Evolutionary conservation across 1,140 invertebrate genomes (phyloP).

Genomic region (Asobara japonica): DNA sequence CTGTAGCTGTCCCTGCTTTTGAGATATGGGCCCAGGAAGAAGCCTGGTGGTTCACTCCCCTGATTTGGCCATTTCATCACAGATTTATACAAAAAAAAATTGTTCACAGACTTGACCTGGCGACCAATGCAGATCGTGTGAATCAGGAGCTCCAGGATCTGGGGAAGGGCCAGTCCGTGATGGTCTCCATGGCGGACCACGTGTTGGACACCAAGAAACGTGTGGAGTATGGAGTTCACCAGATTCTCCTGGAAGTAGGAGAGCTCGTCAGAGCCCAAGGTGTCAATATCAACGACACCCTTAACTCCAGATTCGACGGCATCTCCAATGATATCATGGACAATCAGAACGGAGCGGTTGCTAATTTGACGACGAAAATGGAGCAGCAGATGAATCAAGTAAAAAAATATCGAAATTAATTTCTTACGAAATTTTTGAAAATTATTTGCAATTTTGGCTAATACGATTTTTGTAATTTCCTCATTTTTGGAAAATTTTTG

Average conservation of each 20-base stretch:
- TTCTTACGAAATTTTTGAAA: conserved; percentile 2
- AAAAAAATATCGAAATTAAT: conserved; percentile 32
- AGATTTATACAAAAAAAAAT: too few species aligned
- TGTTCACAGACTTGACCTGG: conserved; percentile 51
- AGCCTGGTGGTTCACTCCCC: too few species aligned
- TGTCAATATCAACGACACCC: conserved; percentile 73
- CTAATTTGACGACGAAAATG: conserved; percentile 81
- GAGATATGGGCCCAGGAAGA: too few species aligned
- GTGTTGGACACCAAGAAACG: conserved; percentile 85
- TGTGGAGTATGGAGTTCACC: conserved; percentile 85
- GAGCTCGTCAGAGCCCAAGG: conserved; percentile 76
- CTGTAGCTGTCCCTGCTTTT: too few species aligned
- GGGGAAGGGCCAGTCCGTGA: conserved; percentile 80
- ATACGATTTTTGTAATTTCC: too few species aligned
- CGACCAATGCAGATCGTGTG: conserved; percentile 59
- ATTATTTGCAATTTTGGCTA: too few species aligned
- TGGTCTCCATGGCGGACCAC: conserved; percentile 85
- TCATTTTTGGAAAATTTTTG: too few species aligned
- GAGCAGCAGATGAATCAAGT: conserved; percentile 83
- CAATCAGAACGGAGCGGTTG: conserved; percentile 78
- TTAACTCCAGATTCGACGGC: conserved; percentile 76
- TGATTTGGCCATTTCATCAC: conserved; percentile 8
- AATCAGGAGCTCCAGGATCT: conserved; percentile 67
- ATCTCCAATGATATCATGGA: conserved; percentile 76
- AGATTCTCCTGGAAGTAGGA: conserved; percentile 83